Evolutionary conservation across 1,140 invertebrate species (phyloP), one percentile per base, ranked within the genome.

Genomic region (Cotesia chilonis): DNA sequence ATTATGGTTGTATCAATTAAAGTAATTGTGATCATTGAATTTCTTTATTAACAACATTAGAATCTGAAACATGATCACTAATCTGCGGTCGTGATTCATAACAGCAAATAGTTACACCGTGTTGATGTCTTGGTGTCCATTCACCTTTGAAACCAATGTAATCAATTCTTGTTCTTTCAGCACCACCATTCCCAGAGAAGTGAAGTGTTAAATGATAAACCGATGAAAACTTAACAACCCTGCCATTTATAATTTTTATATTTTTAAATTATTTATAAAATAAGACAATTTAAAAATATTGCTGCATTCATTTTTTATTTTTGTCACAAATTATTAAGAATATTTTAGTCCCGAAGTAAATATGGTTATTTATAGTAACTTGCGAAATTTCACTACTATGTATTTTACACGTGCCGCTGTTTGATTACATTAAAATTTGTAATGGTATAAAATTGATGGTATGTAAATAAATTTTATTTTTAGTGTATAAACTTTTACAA

Each of bases 141-240:
- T 98, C 96, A 5, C 96, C 97, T 82, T 92, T 92, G n/a, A 99
- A 88, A 10, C 97, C 97, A 82, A 99, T 98, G 81, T 98, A 99
- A 81, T 95, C 96, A 70, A 99, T 92, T 81, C 90, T 91, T 1
- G 96, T 96, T 67, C 87, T 91, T 55, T 97, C 95, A 36, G 89
- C 90, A 51, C 95, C 95, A 87, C 93, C 95, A 85, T 96, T 98
- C 28, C 87, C 90, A 4, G 94, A 94, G 83, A 99, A 96, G 85
- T 98, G 92, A 77, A 98, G 89, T 6, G 94, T 93, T 55, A 99
- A 87, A 86, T 98, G 93, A 80, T 93, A 88, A 1, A 98, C 93
- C 14, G 92, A 94, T 20, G 94, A 94, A 88, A 98, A 98, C 79
- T 94, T 95, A 0, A 96, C 95, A 57, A 96, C 91, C 65, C 83